Conservation (phyloP, 2,797 vertebrate genomes). For the Rhinophrynus dorsalis region DNA sequence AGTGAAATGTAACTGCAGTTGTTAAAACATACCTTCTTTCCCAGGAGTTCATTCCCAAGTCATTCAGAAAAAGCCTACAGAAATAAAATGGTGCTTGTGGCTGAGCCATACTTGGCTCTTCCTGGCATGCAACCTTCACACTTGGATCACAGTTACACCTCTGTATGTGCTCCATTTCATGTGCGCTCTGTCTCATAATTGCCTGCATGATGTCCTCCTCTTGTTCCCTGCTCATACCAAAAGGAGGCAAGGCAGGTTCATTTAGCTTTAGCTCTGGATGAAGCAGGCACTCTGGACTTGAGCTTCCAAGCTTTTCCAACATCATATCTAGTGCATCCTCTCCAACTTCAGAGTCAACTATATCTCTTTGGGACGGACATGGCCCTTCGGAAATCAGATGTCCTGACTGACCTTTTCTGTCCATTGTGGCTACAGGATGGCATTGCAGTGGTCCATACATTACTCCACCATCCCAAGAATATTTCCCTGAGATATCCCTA, state of each 20-base stretch:
- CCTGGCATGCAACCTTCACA: conserved; percentile 72
- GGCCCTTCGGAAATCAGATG: conserved; percentile 38
- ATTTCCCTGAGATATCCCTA: conserved; percentile 96
- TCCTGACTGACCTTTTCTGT: conserved; percentile 20
- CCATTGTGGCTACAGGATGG: conserved; percentile 11
- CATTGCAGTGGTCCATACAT: conserved; percentile 80
- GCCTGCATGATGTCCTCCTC: conserved; percentile 80
- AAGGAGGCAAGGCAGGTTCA: conserved; percentile 82
- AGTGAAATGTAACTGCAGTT: too few species aligned
- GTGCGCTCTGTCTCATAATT: conserved; percentile 77
- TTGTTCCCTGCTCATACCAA: conserved; percentile 84
- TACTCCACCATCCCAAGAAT: conserved; percentile 91
- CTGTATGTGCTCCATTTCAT: conserved; percentile 77
- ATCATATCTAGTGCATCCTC: conserved; percentile 83
- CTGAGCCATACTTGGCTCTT: conserved; percentile 74
- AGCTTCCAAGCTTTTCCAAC: conserved; percentile 83
- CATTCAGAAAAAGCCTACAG: conserved; percentile 88
- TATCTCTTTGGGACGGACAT: conserved; percentile 42
- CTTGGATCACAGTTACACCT: conserved; percentile 67
- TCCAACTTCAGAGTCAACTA: conserved; percentile 68
- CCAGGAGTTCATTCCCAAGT: conserved; percentile 98
- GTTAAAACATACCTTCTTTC: conserved; percentile 84
- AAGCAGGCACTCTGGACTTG: conserved; percentile 90
- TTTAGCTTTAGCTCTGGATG: conserved; percentile 82
- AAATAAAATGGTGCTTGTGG: conserved; percentile 91